Conservation (phyloP, 2,113 vertebrate species). For the Anas platyrhynchos region DNA sequence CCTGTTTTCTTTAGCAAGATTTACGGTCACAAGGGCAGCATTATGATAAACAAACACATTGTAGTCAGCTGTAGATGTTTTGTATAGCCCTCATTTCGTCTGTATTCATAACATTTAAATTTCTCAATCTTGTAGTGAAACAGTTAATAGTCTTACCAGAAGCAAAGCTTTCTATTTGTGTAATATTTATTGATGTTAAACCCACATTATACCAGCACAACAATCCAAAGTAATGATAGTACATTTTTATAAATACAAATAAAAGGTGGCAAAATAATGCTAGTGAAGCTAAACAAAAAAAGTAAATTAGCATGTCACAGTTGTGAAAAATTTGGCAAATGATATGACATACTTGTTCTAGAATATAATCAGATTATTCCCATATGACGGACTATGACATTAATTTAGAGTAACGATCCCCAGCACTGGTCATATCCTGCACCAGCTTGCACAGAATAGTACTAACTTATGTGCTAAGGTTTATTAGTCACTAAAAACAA, state of each 20-base stretch:
- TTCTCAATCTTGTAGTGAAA: neutral
- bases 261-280: conserved; percentile 81
- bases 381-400: conserved; percentile 36
- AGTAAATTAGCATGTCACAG: conserved; percentile 78
- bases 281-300: conserved; percentile 79
- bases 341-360: conserved; percentile 63
- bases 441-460: conserved; percentile 47
- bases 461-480: conserved; percentile 61
- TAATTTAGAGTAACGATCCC: conserved; percentile 47
- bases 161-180: conserved; percentile 69
- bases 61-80: neutral
- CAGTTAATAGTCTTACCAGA: conserved; percentile 48
- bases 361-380: conserved; percentile 48
- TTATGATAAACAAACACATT: neutral
- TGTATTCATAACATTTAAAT: neutral
- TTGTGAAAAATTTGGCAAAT: conserved; percentile 73
- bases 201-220: conserved; percentile 89
- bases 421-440: conserved; percentile 51
- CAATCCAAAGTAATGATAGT: conserved; percentile 89
- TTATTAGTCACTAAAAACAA: conserved; percentile 64
- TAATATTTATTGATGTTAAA: conserved; percentile 89
- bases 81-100: neutral
- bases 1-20: neutral
- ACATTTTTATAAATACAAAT: conserved; percentile 87
- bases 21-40: neutral